These are phyloP conservation scores for Scaptomyza caliginosa DNA, from an alignment of 2,888 invertebrate species.

Conservation along the genomic window DNA sequence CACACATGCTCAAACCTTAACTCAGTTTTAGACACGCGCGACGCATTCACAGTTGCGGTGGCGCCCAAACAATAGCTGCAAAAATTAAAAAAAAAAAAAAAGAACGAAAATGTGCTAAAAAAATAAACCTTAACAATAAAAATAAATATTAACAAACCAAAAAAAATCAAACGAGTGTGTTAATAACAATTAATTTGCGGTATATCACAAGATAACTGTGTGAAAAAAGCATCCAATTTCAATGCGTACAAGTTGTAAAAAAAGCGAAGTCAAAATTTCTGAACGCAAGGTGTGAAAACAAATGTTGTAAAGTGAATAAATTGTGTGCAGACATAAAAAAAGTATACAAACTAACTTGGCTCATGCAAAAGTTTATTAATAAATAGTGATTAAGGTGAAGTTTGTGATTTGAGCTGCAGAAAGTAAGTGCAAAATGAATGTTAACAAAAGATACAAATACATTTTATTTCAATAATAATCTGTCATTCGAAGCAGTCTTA, in stretches of 20 bases:
- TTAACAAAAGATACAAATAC: neutral
- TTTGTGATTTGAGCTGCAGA: neutral
- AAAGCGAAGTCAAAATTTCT: neutral
- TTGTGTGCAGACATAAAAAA: too few species aligned
- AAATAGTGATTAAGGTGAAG: too few species aligned
- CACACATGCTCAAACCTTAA: neutral
- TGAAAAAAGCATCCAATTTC: neutral
- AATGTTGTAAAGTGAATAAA: too few species aligned
- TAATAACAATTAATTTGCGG: neutral
- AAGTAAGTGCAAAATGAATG: neutral
- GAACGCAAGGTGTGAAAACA: too few species aligned
- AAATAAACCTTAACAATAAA: neutral
- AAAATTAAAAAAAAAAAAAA: neutral
- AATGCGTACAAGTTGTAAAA: too few species aligned
- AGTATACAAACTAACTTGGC: too few species aligned
- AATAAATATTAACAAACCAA: constrained; percentile 1
- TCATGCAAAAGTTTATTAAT: too few species aligned
- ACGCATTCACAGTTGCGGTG: constrained; percentile 37
- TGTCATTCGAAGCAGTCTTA: neutral
- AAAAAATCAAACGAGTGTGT: neutral
- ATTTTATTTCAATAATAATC: neutral
- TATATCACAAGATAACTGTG: too few species aligned
- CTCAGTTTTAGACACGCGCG: constrained; percentile 43
- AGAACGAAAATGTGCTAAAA: constrained; percentile 1
- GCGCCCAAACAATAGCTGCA: constrained; percentile 14